Base-by-base conservation (phyloP, 2,888 invertebrate species). In the Luperina testacea region DNA sequence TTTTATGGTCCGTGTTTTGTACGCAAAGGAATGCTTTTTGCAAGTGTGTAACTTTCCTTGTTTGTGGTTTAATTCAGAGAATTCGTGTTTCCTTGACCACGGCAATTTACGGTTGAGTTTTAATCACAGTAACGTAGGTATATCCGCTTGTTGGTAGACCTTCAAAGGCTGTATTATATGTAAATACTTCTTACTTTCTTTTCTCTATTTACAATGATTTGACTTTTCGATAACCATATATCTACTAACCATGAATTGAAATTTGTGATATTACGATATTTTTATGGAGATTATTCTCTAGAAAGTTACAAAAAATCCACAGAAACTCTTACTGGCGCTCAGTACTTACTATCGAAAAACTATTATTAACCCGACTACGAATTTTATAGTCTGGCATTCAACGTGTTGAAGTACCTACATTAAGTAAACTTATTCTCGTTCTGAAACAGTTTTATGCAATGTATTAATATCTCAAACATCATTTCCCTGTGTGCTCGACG, bases 41-140 rank as follows among this genome's bases (percentile, higher is more conserved):
- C 15, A 61, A 48, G 51, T 45, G 20, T 27, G 15, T 9, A 45
- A 61, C 69, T 84, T 80, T 83, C 84, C 80, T 87, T 83, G 73
- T 78, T 71, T 72, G 87, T n/a, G 72, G 78, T 86, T 75, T 53
- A 27, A 81, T 72, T 80, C 27, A 15, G 45, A 57, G 48, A 53
- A 63, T 76, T 65, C 48, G 15, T 59, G 32, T 65, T 53, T 61
- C 67, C 59, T 72, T 84, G 83, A 69, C 61, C 68, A 48, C 63
- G 24, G 38, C 73, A 7, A 53, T 81, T 42, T 65, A 64, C 38
- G 48, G 27, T 53, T 81, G 32, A 65, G 5, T 59, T 77, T 81
- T 38, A 57, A 68, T 71, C 70, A 27, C 42, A 27, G 17, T 53
- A 11, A 38, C 64, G 9, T 77, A 11, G 4, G 24, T 57, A 63